Base-by-base conservation (phyloP, 2,797 vertebrate species). In the Phylloscopus collybita region DNA sequence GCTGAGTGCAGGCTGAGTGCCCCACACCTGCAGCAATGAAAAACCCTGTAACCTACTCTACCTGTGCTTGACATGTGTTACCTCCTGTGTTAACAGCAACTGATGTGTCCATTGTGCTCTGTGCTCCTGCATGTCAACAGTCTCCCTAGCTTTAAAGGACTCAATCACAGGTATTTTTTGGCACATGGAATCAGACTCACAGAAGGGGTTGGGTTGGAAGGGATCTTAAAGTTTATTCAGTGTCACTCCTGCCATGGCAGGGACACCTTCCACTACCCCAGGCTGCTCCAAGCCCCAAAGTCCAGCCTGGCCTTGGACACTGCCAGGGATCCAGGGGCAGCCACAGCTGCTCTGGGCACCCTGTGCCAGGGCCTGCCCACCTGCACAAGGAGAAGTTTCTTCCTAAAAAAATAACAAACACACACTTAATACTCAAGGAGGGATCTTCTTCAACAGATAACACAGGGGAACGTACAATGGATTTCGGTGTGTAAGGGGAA, bases 381-480 rank as follows among this genome's bases (percentile, higher is more conserved):
- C 20, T 3, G 2, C 15, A 0, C 6, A 56, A 2, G 18, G 9
- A 56, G 4, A 13, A 36, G 50, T 44, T 76, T 15, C 42, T 56
- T 62, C 16, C 11, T 38, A 13, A 44, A 53, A 50, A 81, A 50
- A 9, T 14, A 62, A 38, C 22, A 62, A 50, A 44, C 1, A 4
- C 19, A 22, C 0, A 0, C 10, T 50, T 18, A 29, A 44, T n/a
- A 89, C 30, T 92, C 8, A 64, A 45, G 40, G 65, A 65, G 17
- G 16, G 10, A 18, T 56, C 29, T 53, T 86, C 21, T 74, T 72
- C 23, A 38, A 18, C 10, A 64, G 29, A 17, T 20, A 34, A 62
- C 1, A 0, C 7, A 30, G 0, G 2, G 20, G 16, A 84, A 34
- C 5, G 16, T 5, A 3, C 4, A 25, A 34, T 1, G 0, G 9